Conservation (phyloP, 2,797 vertebrate species). For the Manis pentadactyla region DNA sequence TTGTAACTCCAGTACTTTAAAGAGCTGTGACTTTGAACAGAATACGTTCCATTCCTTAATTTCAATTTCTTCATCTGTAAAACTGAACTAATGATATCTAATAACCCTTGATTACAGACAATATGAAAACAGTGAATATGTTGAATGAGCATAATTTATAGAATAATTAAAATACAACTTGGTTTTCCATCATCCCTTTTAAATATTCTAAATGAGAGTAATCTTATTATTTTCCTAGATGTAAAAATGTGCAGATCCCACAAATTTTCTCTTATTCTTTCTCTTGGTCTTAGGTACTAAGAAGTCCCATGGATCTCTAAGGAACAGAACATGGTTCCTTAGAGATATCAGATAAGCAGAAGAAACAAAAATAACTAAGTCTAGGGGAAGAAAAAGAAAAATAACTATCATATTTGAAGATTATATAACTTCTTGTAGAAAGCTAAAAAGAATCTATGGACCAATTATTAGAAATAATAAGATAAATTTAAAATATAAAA, state of each 20-base stretch:
- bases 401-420: neutral
- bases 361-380: constrained; percentile 19
- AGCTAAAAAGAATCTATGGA: neutral
- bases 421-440: neutral
- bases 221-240: neutral
- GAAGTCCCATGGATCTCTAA: neutral
- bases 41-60: neutral
- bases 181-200: neutral
- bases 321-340: neutral
- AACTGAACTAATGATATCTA: neutral
- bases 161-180: constrained; percentile 3
- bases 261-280: neutral
- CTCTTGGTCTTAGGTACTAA: neutral
- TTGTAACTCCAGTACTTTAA: neutral
- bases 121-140: neutral
- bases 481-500: constrained; percentile 6
- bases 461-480: neutral
- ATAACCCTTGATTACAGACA: neutral
- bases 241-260: neutral
- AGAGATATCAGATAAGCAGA: neutral
- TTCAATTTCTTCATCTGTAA: neutral
- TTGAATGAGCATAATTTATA: neutral
- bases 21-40: neutral
- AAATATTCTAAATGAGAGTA: neutral
- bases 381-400: neutral